These are phyloP conservation scores for Scolopax mira DNA, from an alignment of 2,113 vertebrate species.

Conservation along the genomic window DNA sequence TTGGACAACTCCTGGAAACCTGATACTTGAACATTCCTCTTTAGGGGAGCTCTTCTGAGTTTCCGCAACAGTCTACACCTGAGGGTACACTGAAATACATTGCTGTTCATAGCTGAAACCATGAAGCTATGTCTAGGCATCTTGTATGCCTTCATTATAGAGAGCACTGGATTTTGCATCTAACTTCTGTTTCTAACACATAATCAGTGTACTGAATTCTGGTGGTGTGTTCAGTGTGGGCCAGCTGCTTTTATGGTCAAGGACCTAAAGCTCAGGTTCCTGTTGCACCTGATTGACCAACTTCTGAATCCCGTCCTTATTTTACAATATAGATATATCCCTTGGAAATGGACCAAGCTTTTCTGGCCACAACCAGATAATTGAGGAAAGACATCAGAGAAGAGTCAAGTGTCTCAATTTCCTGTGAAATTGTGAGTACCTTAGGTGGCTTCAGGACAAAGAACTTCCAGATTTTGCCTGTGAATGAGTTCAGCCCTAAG, in stretches of 20 bases:
- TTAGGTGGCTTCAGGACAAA: neutral
- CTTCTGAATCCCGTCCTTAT: neutral
- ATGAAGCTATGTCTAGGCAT: neutral
- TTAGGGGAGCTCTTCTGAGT: neutral
- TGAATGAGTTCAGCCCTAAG: neutral
- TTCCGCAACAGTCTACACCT: neutral
- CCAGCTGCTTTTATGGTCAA: neutral
- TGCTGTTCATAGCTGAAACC: neutral
- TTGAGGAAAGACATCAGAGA: neutral
- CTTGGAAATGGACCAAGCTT: neutral
- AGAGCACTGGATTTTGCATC: neutral
- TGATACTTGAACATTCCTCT: neutral
- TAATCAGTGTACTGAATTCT: neutral
- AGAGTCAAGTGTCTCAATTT: neutral
- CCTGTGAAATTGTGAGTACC: neutral
- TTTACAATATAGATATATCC: neutral
- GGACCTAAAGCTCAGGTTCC: neutral
- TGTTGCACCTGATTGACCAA: neutral
- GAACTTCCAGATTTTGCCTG: neutral
- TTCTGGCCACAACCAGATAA: neutral
- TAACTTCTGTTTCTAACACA: neutral
- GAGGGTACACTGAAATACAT: neutral
- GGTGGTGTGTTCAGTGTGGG: neutral
- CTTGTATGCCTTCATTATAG: neutral
- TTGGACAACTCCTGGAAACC: constrained; percentile 34